phyloP scores from a whole-genome alignment of 2,888 invertebrate species.

The Catotricha subobsoleta region DNA sequence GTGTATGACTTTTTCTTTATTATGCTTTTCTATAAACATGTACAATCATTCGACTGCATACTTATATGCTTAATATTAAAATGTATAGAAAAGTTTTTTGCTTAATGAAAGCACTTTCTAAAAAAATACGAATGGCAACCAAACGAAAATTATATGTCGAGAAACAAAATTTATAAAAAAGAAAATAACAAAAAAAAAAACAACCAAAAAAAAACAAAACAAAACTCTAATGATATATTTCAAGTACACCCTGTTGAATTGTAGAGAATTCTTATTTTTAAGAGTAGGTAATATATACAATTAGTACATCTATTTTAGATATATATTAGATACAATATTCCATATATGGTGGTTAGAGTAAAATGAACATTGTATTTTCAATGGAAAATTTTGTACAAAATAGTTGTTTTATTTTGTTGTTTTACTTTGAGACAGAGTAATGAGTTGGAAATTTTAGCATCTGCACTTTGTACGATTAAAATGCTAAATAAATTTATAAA shows the following conservation, averaged over 20 bases:
- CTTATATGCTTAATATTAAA: too few relatives aligned
- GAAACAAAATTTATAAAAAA: background rate
- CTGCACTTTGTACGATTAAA: too few relatives aligned
- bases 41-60: too few relatives aligned
- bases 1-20: too few relatives aligned
- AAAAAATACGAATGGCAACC: background rate
- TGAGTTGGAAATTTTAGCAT: slow-evolving; percentile 3
- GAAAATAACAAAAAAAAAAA: background rate
- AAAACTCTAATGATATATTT: background rate
- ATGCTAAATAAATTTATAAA: too few relatives aligned
- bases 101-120: background rate
- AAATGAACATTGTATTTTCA: background rate
- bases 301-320: too few relatives aligned
- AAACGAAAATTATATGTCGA: background rate
- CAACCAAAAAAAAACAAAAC: background rate
- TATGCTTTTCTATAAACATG: too few relatives aligned
- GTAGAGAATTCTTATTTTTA: background rate
- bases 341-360: background rate
- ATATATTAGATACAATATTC: too few relatives aligned
- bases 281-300: background rate
- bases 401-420: slow-evolving; percentile 1
- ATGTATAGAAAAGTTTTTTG: too few relatives aligned
- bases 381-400: background rate
- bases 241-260: background rate
- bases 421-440: slow-evolving; percentile 1